Percentiles rank a stretch among this genome's conserved stretches.
These are phyloP conservation scores for Philhelius pedissequus DNA, from an alignment of 2,888 invertebrate genomes.

Conservation along the genomic window DNA sequence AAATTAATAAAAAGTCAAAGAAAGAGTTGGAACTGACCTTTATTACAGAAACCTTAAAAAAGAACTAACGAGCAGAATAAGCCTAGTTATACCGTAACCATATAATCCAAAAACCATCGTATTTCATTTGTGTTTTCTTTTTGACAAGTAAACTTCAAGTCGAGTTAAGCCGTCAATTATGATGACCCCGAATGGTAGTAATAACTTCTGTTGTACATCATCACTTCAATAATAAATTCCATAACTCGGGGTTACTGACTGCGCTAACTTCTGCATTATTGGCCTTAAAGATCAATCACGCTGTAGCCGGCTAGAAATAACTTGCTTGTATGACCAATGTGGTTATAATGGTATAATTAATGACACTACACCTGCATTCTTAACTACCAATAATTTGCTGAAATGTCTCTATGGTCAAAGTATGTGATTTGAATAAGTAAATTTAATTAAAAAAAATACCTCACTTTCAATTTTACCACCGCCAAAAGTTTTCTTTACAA, in stretches of 20 bases:
- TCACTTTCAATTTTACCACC: background rate
- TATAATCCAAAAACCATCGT: background rate
- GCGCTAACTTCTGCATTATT: constrained; percentile 17
- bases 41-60: too few relatives aligned
- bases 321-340: background rate
- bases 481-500: background rate
- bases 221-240: constrained; percentile 33
- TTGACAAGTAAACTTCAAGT: constrained; percentile 25
- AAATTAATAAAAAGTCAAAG: too few relatives aligned
- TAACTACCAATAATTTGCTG: constrained; percentile 4
- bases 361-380: constrained; percentile 45
- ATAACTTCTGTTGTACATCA: constrained; percentile 2
- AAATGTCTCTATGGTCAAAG: constrained; percentile 7
- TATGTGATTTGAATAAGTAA: constrained; percentile 58
- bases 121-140: background rate
- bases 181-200: constrained; percentile 32
- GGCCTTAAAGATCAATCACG: constrained; percentile 54
- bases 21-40: too few relatives aligned
- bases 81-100: too few relatives aligned
- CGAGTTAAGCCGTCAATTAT: constrained; percentile 19
- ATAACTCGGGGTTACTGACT: constrained; percentile 14
- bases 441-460: background rate
- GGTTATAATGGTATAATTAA: constrained; percentile 23
- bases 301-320: background rate
- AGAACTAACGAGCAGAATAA: too few relatives aligned